These are phyloP conservation scores for Idris sp. DNA, from an alignment of 1,140 invertebrate species.

Conservation along the genomic window DNA sequence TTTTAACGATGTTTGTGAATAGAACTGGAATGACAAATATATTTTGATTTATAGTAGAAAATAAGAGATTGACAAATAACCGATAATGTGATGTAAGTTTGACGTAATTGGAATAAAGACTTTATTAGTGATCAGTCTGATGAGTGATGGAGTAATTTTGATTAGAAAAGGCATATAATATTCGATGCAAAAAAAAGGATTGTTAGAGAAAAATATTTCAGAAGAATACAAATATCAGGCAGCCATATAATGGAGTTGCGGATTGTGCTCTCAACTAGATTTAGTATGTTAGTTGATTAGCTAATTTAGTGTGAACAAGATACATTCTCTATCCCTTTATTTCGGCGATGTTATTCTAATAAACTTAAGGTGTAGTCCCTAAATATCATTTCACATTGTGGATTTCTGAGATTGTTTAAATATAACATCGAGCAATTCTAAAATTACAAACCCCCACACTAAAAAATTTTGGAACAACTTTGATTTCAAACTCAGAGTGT, in stretches of 20 bases:
- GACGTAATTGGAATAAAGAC: constrained; percentile 12
- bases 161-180: no score
- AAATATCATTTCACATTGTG: constrained; percentile 29
- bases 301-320: constrained; percentile 50
- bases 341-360: constrained; percentile 59
- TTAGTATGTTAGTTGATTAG: constrained; percentile 60
- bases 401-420: constrained; percentile 31
- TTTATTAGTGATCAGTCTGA: no score
- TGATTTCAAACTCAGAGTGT: no score
- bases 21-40: constrained; percentile 25
- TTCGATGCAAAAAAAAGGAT: no score
- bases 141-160: no score
- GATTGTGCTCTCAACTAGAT: constrained; percentile 56
- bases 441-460: no score
- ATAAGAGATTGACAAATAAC: constrained; percentile 22
- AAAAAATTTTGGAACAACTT: no score
- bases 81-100: constrained; percentile 21
- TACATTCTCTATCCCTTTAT: constrained; percentile 61
- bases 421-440: not conserved
- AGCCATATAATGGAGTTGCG: constrained; percentile 46
- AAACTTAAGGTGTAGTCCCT: constrained; percentile 51
- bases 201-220: no score
- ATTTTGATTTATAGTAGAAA: constrained; percentile 21
- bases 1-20: constrained; percentile 9
- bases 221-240: constrained; percentile 25